phyloP scores from a whole-genome alignment of 2,113 vertebrate species.

The Cebidichthys violaceus region DNA sequence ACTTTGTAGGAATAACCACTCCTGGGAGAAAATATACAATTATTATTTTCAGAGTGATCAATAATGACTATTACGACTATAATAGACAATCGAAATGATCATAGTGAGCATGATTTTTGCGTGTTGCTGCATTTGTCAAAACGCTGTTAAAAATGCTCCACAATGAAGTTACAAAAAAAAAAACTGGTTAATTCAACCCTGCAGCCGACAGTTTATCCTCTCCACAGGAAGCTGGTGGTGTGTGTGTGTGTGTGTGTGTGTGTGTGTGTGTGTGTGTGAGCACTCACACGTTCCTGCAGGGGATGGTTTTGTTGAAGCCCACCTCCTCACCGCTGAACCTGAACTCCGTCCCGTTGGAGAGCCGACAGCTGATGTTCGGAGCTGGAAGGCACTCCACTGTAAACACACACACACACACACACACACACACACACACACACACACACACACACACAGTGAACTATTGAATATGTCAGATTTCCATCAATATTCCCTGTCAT shows the following conservation, averaged over 20 bases:
- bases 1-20: constrained; percentile 97
- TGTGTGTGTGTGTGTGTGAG: not conserved
- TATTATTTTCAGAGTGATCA: not conserved
- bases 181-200: not conserved
- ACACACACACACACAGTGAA: not conserved
- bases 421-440: constrained; percentile 21
- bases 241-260: not conserved
- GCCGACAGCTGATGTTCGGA: constrained; percentile 92
- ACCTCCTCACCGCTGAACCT: constrained; percentile 90
- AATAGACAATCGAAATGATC: not conserved
- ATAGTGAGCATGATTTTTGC: not conserved
- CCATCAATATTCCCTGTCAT: not conserved
- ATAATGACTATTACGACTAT: not conserved
- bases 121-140: not conserved
- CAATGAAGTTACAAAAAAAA: not conserved
- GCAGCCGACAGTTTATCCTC: not conserved
- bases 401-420: not conserved
- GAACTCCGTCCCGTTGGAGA: constrained; percentile 88
- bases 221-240: not conserved
- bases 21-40: constrained; percentile 77
- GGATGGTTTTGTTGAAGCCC: constrained; percentile 90
- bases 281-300: constrained; percentile 96
- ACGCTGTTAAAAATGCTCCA: not conserved
- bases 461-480: not conserved
- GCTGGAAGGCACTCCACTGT: constrained; percentile 93